phyloP scores from a whole-genome alignment of 1,140 invertebrate species.

The Plutomurus gul region DNA sequence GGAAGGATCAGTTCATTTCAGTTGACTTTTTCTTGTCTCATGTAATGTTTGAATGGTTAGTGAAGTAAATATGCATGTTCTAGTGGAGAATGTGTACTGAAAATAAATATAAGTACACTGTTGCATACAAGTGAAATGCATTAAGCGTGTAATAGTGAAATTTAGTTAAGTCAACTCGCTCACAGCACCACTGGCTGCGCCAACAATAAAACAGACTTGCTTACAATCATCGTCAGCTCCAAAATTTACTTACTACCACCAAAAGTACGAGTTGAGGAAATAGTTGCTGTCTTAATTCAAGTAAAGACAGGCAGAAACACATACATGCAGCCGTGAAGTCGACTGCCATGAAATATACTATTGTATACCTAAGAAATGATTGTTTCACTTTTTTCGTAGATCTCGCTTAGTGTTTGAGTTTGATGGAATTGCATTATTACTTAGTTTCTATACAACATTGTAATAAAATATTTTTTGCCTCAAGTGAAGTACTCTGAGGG shows the following conservation, averaged over 20 bases:
- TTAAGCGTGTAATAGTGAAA: neutral
- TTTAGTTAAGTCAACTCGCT: neutral
- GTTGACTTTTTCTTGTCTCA: neutral
- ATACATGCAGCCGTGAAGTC: too few species aligned
- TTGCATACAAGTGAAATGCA: neutral
- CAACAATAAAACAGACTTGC: conserved; percentile 1
- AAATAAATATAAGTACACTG: neutral
- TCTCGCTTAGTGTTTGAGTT: too few species aligned
- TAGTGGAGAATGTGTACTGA: neutral
- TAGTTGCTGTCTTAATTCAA: neutral
- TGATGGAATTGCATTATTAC: too few species aligned
- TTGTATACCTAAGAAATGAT: neutral
- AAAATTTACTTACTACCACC: neutral
- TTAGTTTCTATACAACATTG: too few species aligned
- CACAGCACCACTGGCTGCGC: conserved; percentile 5
- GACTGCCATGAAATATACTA: neutral
- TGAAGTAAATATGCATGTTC: neutral
- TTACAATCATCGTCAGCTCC: neutral
- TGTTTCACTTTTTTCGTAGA: too few species aligned
- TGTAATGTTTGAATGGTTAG: neutral
- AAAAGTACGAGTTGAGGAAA: neutral
- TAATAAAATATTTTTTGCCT: too few species aligned
- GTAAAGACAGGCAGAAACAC: neutral
- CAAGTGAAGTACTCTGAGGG: too few species aligned
- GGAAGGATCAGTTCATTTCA: neutral